Evolutionary conservation across 2,113 vertebrate species (phyloP).

Genomic region (Emydura subglobosa): DNA sequence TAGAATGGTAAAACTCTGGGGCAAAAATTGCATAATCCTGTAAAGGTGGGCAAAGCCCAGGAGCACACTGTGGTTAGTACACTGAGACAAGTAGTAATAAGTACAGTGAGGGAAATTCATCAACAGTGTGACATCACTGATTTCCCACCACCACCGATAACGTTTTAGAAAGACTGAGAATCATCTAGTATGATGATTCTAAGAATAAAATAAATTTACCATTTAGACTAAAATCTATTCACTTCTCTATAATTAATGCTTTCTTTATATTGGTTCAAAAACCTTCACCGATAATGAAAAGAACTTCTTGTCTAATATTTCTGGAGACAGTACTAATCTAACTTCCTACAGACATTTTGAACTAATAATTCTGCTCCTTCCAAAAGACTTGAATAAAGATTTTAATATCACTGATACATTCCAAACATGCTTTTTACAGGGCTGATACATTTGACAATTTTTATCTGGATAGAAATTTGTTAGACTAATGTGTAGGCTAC

Average conservation of each 20-base stretch:
- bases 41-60: not conserved
- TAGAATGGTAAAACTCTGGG: too few relatives aligned
- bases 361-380: not conserved
- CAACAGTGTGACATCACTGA: not conserved
- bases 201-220: not conserved
- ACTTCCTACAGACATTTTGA: not conserved
- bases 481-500: rapidly evolving
- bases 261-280: not conserved
- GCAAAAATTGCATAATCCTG: not conserved
- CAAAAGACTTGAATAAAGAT: not conserved
- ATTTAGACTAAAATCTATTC: not conserved
- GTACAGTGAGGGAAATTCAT: not conserved
- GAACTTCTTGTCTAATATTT: not conserved
- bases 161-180: not conserved
- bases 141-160: not conserved
- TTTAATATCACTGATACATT: not conserved
- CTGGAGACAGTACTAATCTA: not conserved
- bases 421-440: not conserved
- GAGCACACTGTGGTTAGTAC: not conserved
- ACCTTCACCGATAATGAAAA: not conserved
- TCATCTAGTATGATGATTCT: not conserved
- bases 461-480: not conserved
- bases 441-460: not conserved
- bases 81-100: too few relatives aligned
- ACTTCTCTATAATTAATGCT: not conserved